phyloP scores from a whole-genome alignment of 2,888 invertebrate genomes.

The Lasioglossum pauxillum region DNA sequence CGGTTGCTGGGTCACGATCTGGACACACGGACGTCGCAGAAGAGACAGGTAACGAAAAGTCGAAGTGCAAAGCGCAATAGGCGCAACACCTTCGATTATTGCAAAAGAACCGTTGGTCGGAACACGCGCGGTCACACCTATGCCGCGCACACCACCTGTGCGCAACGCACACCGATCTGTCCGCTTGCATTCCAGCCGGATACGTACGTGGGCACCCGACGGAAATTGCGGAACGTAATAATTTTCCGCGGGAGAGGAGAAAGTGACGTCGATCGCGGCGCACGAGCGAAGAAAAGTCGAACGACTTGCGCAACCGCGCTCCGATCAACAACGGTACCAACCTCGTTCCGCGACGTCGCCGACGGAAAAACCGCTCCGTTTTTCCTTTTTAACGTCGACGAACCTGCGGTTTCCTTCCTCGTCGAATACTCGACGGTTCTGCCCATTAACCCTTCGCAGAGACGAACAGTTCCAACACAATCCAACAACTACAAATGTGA shows the following conservation, averaged over 20 bases:
- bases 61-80: not conserved
- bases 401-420: not conserved
- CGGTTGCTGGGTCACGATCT: not conserved
- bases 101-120: constrained; percentile 41
- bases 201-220: constrained; percentile 62
- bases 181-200: constrained; percentile 66
- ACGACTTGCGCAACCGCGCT: constrained; percentile 21
- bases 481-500: not conserved
- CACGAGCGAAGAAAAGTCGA: constrained; percentile 58
- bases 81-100: constrained; percentile 36
- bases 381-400: not conserved
- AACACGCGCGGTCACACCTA: constrained; percentile 52
- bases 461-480: not conserved
- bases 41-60: not conserved
- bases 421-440: not conserved
- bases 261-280: constrained; percentile 58
- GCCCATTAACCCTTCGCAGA: not conserved
- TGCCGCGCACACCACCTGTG: constrained; percentile 45
- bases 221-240: constrained; percentile 78
- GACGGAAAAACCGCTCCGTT: not conserved
- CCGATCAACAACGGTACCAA: not conserved
- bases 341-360: constrained; percentile 16
- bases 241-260: constrained; percentile 70
- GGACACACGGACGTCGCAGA: not conserved
- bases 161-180: constrained; percentile 17